phyloP scores from a whole-genome alignment of 2,113 vertebrate genomes.

The Albula glossodonta region DNA sequence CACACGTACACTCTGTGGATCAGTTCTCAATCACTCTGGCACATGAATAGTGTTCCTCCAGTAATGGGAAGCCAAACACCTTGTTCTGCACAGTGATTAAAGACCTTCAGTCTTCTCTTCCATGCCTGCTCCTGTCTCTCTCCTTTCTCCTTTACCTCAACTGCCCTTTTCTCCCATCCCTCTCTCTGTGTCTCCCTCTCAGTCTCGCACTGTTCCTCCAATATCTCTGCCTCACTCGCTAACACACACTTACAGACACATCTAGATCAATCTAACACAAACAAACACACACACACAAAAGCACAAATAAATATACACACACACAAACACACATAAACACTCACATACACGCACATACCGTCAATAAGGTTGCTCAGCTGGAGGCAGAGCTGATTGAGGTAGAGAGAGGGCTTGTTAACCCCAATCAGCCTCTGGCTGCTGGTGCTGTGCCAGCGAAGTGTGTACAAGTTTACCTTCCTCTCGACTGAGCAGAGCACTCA shows the following conservation, averaged over 20 bases:
- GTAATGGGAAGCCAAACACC: background rate
- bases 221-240: no score
- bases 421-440: background rate
- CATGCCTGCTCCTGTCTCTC: background rate
- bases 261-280: background rate
- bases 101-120: background rate
- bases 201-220: no score
- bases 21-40: constrained; percentile 59
- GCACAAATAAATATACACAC: constrained; percentile 40
- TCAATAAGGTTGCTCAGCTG: background rate
- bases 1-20: constrained; percentile 13
- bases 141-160: background rate
- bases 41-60: constrained; percentile 58
- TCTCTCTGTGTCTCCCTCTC: background rate
- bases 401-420: background rate
- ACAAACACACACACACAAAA: constrained; percentile 27
- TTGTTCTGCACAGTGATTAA: background rate
- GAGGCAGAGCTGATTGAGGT: background rate
- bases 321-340: background rate
- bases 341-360: background rate
- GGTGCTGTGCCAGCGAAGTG: background rate
- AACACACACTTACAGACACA: background rate
- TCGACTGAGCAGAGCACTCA: background rate
- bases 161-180: background rate
- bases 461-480: background rate